Evolutionary conservation across 2,113 vertebrate species (phyloP), one percentile per base, ranked within the genome.

Genomic region (Bucco capensis): DNA sequence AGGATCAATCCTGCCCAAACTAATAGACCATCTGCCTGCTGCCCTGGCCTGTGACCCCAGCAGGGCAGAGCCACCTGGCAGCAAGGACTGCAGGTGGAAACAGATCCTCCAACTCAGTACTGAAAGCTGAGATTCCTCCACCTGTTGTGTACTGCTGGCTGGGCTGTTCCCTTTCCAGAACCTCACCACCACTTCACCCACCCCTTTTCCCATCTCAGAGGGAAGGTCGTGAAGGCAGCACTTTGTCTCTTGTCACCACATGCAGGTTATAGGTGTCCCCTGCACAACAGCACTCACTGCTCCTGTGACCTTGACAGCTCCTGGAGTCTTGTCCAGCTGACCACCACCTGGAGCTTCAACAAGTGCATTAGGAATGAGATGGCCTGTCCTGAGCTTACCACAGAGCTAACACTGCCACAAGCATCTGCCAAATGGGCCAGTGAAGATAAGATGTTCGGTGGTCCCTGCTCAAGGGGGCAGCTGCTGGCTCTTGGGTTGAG

Each of bases 61-160:
- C 87, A 83, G 76, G 76, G 38, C 83, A 75, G 67, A 62, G 88
- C 42, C 1, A 0, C n/a, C 44, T 2, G 1, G 49, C 49, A 90
- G 73, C 56, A 9, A 8, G 38, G 65, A 7, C 19, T 56, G 44
- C 53, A 37, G 23, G 18, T 76, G 37, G 64, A 69, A 12, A 8
- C 1, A 8, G 17, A 10, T 78, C 70, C 49, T 69, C 24, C 66
- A 73, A 37, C 64, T 62, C 25, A 3, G 56, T 69, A 8, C 30
- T 5, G 8, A 27, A 33, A 62, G 51, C 35, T 50, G n/a, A 78
- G 61, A 47, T 28, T n/a, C 53, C 40, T 38, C 10, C 10, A 4
- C 28, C 2, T 31, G 10, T 21, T 12, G 7, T 9, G 44, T 0
- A 0, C 12, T 65, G 33, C 72, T 2, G 3, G 14, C 40, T 38